Evolutionary conservation across 2,113 vertebrate genomes (phyloP).

Genomic region (Hippocampus zosterae): DNA sequence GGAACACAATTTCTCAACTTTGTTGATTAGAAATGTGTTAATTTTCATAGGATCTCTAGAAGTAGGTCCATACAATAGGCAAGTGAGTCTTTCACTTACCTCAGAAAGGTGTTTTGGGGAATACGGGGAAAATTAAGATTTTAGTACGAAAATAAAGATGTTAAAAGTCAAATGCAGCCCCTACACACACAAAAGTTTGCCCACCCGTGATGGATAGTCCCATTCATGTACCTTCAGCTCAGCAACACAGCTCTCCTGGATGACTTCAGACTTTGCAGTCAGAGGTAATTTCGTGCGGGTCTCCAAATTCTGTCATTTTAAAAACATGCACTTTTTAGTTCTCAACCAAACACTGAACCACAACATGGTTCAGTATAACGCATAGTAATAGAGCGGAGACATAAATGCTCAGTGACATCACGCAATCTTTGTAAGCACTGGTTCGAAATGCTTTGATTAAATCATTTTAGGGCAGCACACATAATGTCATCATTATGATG

Average conservation of each 20-base stretch:
- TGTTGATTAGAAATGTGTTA: too few species aligned
- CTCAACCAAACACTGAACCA: neutral
- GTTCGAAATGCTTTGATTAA: slow-evolving; percentile 1
- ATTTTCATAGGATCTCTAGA: too few species aligned
- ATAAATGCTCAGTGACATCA: slow-evolving; percentile 7
- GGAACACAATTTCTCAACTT: too few species aligned
- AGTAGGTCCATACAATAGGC: too few species aligned
- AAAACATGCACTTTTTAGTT: neutral
- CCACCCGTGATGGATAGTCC: neutral
- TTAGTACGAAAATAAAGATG: too few species aligned
- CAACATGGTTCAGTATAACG: neutral
- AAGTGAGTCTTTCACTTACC: too few species aligned
- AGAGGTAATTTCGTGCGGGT: neutral
- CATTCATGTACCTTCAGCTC: neutral
- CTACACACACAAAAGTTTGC: too few species aligned
- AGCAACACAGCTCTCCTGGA: neutral
- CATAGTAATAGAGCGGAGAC: neutral
- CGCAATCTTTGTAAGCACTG: neutral
- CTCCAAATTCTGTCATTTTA: neutral
- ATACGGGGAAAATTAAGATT: too few species aligned
- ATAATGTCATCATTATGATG: neutral
- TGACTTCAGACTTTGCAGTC: neutral
- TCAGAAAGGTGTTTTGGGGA: too few species aligned
- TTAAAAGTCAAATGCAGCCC: neutral
- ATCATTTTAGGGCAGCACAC: neutral